phyloP scores from a whole-genome alignment of 2,113 vertebrate species.

The Scomber scombrus region DNA sequence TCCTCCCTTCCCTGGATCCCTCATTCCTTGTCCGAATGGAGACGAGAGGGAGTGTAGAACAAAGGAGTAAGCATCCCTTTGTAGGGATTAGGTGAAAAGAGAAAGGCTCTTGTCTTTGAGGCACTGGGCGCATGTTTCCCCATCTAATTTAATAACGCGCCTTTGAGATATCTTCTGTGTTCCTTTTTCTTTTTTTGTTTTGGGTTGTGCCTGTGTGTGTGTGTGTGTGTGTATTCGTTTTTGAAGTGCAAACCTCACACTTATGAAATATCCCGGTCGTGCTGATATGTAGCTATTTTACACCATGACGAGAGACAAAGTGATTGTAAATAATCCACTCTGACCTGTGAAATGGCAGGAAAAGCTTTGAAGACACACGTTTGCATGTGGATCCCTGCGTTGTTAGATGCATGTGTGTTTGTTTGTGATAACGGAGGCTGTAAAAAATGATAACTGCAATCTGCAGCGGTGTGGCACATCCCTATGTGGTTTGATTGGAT shows the following conservation, averaged over 20 bases:
- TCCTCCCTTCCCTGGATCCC: slow-evolving; percentile 67
- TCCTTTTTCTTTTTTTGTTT: slow-evolving; percentile 9
- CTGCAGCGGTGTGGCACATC: slow-evolving; percentile 28
- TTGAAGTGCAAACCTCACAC: slow-evolving; percentile 37
- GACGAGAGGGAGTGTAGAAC: slow-evolving; percentile 75
- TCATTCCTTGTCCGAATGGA: slow-evolving; percentile 69
- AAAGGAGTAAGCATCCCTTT: slow-evolving; percentile 80
- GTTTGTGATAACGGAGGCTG: slow-evolving; percentile 43
- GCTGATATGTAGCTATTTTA: slow-evolving; percentile 35
- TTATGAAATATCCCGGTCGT: slow-evolving; percentile 17
- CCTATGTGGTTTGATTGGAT: slow-evolving; percentile 53
- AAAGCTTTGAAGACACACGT: slow-evolving; percentile 33
- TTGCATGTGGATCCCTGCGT: slow-evolving; percentile 11
- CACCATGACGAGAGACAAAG: slow-evolving; percentile 46
- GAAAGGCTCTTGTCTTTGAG: slow-evolving; percentile 78
- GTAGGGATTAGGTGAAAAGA: slow-evolving; percentile 81
- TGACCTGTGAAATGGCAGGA: slow-evolving; percentile 52
- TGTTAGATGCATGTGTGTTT: slow-evolving; percentile 38
- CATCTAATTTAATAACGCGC: slow-evolving; percentile 80
- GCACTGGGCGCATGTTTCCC: slow-evolving; percentile 70
- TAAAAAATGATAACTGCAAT: slow-evolving; percentile 44
- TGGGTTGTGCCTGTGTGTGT: slow-evolving; percentile 6
- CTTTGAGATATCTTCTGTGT: slow-evolving; percentile 45
- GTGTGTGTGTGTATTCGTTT: slow-evolving; percentile 25
- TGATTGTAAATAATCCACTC: slow-evolving; percentile 54